Base-by-base conservation (phyloP, 2,797 vertebrate genomes). In the Poecilia gillii region DNA sequence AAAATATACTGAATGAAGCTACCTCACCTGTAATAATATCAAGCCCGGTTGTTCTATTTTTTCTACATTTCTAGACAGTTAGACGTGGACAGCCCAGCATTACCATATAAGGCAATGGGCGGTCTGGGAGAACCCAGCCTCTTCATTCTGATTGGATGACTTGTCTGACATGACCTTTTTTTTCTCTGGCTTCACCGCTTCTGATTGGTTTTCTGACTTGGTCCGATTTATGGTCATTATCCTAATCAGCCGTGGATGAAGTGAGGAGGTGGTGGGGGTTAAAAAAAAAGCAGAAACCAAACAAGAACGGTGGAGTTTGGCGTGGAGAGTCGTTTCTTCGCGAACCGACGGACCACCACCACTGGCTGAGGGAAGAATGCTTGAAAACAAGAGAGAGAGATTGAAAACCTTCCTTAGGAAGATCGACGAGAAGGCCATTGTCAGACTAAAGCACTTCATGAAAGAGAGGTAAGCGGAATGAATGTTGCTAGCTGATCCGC, bases 351-450 rank as follows among this genome's bases (percentile, higher is more conserved):
- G 25, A 28, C 68, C 41, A 71, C 68, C 85, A 87, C 87, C 87
- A 78, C 85, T 78, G 90, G 81, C 81, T 36, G 82, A 89, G 88
- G 90, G 85, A 93, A 96, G 92, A 82, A 96, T 96, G 96, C 95
- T 96, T 74, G 96, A 96, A 87, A 96, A 96, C 78, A 96, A 96
- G 89, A 93, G 94, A 83, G 96, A 96, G 6, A 93, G 94, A 71
- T 88, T 96, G 82, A 96, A 96, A 95, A 96, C 95, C 84, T 96
- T 96, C 81, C 89, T 96, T 6, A 87, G 94, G 81, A 96, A 96
- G 90, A 96, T 96, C 74, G 96, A 96, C 89, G 95, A 96, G 77
- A 96, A 96, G 91, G 95, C 96, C 75, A 95, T 96, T 14, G 91
- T 95, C 83, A 90, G 91, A 88, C 93, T 96, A 88, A 96, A 96